phyloP scores from a whole-genome alignment of 2,888 invertebrate genomes.

The Villa cingulata region DNA sequence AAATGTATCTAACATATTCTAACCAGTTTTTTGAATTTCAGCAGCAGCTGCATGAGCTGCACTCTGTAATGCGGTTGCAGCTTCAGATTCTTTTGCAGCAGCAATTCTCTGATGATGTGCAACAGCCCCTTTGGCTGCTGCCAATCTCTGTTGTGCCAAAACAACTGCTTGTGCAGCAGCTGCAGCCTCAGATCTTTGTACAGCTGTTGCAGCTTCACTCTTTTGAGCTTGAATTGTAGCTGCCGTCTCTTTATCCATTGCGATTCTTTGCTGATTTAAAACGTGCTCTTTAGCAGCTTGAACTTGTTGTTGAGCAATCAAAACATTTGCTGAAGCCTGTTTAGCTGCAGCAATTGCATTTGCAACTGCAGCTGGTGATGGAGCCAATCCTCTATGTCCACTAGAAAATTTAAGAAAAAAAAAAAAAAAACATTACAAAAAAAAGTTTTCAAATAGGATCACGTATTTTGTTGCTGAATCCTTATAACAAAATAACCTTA shows the following conservation, averaged over 20 bases:
- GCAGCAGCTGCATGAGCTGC: slow-evolving; percentile 57
- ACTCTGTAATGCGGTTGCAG: slow-evolving; percentile 55
- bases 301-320: slow-evolving; percentile 58
- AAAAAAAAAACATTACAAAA: background rate
- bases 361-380: slow-evolving; percentile 53
- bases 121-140: slow-evolving; percentile 54
- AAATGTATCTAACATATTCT: background rate
- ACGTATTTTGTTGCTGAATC: too few species aligned
- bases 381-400: slow-evolving; percentile 10
- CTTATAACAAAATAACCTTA: too few species aligned
- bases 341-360: slow-evolving; percentile 60
- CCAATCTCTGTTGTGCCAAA: slow-evolving; percentile 54
- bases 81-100: slow-evolving; percentile 56
- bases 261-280: slow-evolving; percentile 54
- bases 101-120: slow-evolving; percentile 60
- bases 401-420: background rate
- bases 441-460: too few species aligned
- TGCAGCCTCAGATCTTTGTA: slow-evolving; percentile 51
- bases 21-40: slow-evolving; percentile 51
- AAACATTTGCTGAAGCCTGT: slow-evolving; percentile 55
- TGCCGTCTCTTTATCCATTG: slow-evolving; percentile 58
- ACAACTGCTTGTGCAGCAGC: slow-evolving; percentile 52
- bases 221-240: slow-evolving; percentile 49
- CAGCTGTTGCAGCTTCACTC: slow-evolving; percentile 52
- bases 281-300: slow-evolving; percentile 59